A percentile compares a stretch with the other conserved stretches of the same genome.
phyloP scores from a whole-genome alignment of 2,113 vertebrate species.

The Willisornis vidua region DNA sequence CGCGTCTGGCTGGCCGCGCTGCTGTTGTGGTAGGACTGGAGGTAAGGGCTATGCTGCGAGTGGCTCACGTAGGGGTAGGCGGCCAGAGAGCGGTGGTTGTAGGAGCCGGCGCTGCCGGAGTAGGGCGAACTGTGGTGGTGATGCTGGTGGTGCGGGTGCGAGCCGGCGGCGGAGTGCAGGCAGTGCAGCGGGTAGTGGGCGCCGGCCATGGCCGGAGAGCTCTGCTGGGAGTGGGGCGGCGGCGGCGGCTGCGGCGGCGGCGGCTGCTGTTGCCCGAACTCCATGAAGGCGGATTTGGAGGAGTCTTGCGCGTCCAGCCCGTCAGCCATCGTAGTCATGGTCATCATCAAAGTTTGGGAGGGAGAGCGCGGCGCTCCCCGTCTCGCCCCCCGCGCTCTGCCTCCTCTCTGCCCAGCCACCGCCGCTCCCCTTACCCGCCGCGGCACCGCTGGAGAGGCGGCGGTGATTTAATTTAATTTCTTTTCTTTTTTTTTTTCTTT shows the following conservation, averaged over 20 bases:
- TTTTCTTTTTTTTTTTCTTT: slow-evolving; percentile 33
- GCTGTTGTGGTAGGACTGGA: slow-evolving; percentile 94
- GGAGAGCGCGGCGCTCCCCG: slow-evolving; percentile 82
- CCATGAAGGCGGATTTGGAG: slow-evolving; percentile 98
- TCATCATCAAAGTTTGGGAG: slow-evolving; percentile 99
- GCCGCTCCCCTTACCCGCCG: slow-evolving; percentile 63
- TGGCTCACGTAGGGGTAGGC: slow-evolving; percentile 97
- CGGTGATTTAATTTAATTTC: slow-evolving; percentile 55
- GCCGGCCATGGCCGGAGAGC: slow-evolving; percentile 90
- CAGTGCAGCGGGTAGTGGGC: slow-evolving; percentile 95
- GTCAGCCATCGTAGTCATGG: slow-evolving; percentile 99
- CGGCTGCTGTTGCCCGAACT: slow-evolving; percentile 95
- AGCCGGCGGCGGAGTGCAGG: slow-evolving; percentile 89
- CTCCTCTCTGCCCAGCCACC: slow-evolving; percentile 76
- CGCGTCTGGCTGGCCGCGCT: slow-evolving; percentile 88
- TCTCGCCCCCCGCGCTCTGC: slow-evolving; percentile 74
- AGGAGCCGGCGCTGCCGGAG: slow-evolving; percentile 89
- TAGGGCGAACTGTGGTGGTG: slow-evolving; percentile 90
- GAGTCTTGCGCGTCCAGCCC: slow-evolving; percentile 99
- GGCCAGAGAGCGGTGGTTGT: slow-evolving; percentile 89
- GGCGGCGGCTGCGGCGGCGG: slow-evolving; percentile 89
- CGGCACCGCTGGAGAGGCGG: slow-evolving; percentile 60
- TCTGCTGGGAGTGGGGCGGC: slow-evolving; percentile 80
- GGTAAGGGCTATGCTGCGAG: slow-evolving; percentile 96
- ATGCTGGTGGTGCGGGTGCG: slow-evolving; percentile 87